phyloP scores from a whole-genome alignment of 2,113 vertebrate species.

The Amblyopsis rosae region DNA sequence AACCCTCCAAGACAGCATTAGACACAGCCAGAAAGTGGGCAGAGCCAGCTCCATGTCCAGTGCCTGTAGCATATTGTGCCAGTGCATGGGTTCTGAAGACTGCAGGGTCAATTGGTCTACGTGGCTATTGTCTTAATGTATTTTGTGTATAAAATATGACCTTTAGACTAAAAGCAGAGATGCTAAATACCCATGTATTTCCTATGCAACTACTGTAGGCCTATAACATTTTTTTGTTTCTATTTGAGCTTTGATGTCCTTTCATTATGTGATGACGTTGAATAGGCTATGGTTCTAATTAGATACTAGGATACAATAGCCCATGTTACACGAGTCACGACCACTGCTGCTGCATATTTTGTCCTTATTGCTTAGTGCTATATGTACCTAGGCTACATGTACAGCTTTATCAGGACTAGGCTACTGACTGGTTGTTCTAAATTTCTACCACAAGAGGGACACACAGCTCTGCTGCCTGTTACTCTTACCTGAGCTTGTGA shows the following conservation, averaged over 20 bases:
- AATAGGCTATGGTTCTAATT: too few species aligned
- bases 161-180: not conserved
- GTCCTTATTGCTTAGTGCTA: too few species aligned
- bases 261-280: too few species aligned
- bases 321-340: too few species aligned
- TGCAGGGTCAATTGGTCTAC: not conserved
- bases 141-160: not conserved
- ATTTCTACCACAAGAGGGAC: slow-evolving; percentile 51
- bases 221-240: too few species aligned
- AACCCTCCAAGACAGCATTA: slow-evolving; percentile 29
- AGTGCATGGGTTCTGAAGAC: slow-evolving; percentile 7
- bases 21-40: slow-evolving; percentile 37
- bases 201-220: too few species aligned
- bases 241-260: too few species aligned
- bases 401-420: not conserved
- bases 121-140: not conserved
- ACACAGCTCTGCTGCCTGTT: not conserved
- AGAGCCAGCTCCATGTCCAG: slow-evolving; percentile 36
- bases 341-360: too few species aligned
- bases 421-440: slow-evolving; percentile 12
- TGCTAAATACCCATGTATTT: not conserved
- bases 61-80: slow-evolving; percentile 23
- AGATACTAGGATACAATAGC: not conserved
- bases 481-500: slow-evolving; percentile 50
- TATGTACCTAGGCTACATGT: too few species aligned